Evolutionary conservation across 1,140 invertebrate species (phyloP), one percentile per base, ranked within the genome.

Genomic region (Drosophila sproati): DNA sequence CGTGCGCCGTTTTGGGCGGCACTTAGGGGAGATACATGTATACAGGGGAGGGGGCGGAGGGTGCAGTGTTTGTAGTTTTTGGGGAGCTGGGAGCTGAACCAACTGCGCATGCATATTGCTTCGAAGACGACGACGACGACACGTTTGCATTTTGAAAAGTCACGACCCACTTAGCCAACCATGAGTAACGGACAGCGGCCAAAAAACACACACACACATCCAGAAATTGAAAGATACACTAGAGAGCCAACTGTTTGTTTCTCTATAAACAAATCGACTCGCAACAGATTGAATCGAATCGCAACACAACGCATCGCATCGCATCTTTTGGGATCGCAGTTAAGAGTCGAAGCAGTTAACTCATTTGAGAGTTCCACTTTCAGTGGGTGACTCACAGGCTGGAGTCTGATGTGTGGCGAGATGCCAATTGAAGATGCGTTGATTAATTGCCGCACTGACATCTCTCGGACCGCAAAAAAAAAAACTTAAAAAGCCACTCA

Each of bases 101-200:
- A 71, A 76, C 77, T 72, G 67, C 73, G 73, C 73, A 73, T 77
- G 73, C 73, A 75, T 75, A 75, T 75, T 75, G 66, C 72, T 57
- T 41, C 63, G 57, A 66, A 74, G 75, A 62, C 69, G 77, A 78
- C 54, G 77, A 69, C 77, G 72, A 80, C 81, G 82, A 88, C 80
- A 88, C 80, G 82, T 87, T 87, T 87, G 82, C 82, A 88, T 89
- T 88, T 88, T 88, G 85, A 88, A 88, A 88, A 88, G 83, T 88
- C 83, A 88, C 85, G 83, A 88, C 83, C 83, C 85, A 88, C 83
- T 88, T 88, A 88, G 83, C 85, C 85, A 88, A 51, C 83, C 85
- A 88, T 83, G 85, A 89, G 85, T 88, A 89, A 88, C 83, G 83
- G 80, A 79, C 85, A 78, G 76, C 79, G 79, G 77, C 67, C 76